Base-by-base conservation (phyloP, 2,113 vertebrate species). In the Sorex araneus region DNA sequence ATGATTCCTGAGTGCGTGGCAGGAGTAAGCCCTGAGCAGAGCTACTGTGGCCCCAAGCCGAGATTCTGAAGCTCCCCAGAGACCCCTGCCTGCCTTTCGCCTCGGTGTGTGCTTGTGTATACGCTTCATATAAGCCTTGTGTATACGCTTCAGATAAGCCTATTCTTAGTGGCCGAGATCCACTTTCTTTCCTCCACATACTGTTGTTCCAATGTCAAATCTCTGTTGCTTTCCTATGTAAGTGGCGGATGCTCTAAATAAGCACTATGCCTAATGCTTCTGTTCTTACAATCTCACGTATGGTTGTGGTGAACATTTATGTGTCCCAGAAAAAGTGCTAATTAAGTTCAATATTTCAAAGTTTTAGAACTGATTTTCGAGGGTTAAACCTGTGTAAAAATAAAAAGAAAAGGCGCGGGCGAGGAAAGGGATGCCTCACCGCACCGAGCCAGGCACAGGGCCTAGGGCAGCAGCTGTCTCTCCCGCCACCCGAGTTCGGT, bases 281-380 rank as follows among this genome's bases (percentile, higher is more conserved):
- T 82, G 71, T 85, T 83, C 25, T 34, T 92, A 11, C 3, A 79
- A 25, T 79, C 40, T 93, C 90, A 95, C 27, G 67, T 60, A 67
- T 86, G 82, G 50, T 88, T 70, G 25, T 45, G 40, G 85, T 87
- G 91, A 69, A 74, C 85, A 66, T 90, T 93, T 93, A 92, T 85
- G 27, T 85, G 45, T 83, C 32, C 60, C 32, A 63, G 86, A 85
- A 92, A 92, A 94, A 93, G 36, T 83, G 60, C 83, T 54, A 85
- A 86, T 76, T 12, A 93, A 75, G 78, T 90, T 81, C 73, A 92
- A 16, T 82, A 95, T 94, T 89, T 95, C 84, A 85, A 70, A 89
- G 15, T 34, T 60, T 60, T 6, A 13, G 87, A 86, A 57, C 23
- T 70, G 77, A 84, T 63, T 47, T 30, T 93, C 43, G 84, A 86